Base-by-base conservation (phyloP, 2,113 vertebrate genomes). In the Triplophysa tibetana region DNA sequence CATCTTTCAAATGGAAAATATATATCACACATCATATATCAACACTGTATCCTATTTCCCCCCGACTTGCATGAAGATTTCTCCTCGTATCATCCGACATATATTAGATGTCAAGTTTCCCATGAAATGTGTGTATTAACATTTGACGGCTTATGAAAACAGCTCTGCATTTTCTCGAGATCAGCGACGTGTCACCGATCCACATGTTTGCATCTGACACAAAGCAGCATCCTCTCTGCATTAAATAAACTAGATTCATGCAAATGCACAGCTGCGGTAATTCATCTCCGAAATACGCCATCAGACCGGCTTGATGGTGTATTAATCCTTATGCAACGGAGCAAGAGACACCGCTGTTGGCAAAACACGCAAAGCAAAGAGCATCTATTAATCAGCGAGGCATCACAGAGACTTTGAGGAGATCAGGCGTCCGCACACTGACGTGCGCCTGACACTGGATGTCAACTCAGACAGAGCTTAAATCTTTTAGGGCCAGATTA, bases 371-470 rank as follows among this genome's bases (percentile, higher is more conserved):
- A 54, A 73, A 77, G 62, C 48, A 45, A 45, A 45, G 43, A 76
- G 78, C 26, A 24, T 61, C 65, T 81, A 66, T 43, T 79, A 79
- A 82, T 85, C 77, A 82, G 21, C 9, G 19, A 58, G 63, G 72
- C 43, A 26, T 80, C 50, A 41, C 26, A 21, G 48, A 69, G 69
- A 48, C 23, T 41, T 60, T 8, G 60, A 79, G 43, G 68, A 84
- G 69, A 77, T 29, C 56, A 45, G 60, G 61, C 66, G 77, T 64
- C 73, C 29, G 29, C 43, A 38, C 19, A 12, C 19, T 26, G 60
- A 76, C 9, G 19, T 65, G 26, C 14, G 24, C 26, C 74, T 64
- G 70, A 83, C 61, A 13, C 60, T 81, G 33, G 9, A 23, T 63
- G 75, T 80, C 65, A 86, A 70, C 61, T 67, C 16, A 0, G 50